Evolutionary conservation across 2,888 invertebrate genomes (phyloP), one percentile per base, ranked within the genome.

Genomic region (Carcina quercana): DNA sequence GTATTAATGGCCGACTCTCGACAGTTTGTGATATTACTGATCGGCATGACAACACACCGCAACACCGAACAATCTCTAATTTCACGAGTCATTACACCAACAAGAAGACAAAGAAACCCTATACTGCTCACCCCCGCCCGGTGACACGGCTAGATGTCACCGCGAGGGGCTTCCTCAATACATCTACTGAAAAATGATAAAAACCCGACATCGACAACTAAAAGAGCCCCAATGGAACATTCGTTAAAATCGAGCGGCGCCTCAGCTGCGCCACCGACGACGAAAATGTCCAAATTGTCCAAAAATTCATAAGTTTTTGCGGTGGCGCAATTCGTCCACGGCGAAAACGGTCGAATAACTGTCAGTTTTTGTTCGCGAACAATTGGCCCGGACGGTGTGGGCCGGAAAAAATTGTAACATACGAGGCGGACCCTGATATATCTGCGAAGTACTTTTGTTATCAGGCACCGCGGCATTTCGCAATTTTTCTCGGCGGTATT

Each of bases 241-340:
- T 59, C 57, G 59, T 59, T 61, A 57, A 59, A 56, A 59, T 54
- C 56, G 54, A 53, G 43, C 52, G 52, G 12, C 30, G 15, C 29
- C 36, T 37, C 34, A 27, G 35, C 32, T 43, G 32, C 44, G 42
- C 58, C 56, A 50, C 52, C 51, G 53, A 50, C 54, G 45, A 51
- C 52, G 59, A 55, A 65, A 55, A 60, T 53, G 56, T 53, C 58
- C 40, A 51, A 64, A 56, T 59, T 55, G 57, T 53, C 58, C 41
- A 53, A 59, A 64, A 60, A 58, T 60, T 59, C 52, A 58, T 58
- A 54, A 47, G 54, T 64, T 65, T 67, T 67, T 67, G 54, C 43
- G 38, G 34, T 11, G 30, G 30, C 47, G 50, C 59, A 59, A 60
- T 59, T 56, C 59, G 56, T 50, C 43, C 10, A 50, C 43, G 48